Conservation (phyloP, 2,888 invertebrate species). For the Spisula subtruncata region DNA sequence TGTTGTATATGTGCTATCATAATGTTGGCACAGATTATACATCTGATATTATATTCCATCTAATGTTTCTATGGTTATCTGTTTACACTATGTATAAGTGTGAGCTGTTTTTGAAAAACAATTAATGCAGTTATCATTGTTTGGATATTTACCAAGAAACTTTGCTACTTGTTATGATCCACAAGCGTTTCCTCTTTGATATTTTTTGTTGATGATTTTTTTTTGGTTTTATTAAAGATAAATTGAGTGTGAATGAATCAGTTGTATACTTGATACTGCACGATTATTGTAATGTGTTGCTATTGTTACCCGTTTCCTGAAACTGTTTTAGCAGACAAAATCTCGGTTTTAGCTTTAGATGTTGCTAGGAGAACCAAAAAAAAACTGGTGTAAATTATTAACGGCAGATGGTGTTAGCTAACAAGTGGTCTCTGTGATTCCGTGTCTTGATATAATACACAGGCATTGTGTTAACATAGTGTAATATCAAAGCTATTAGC, state of each 20-base stretch:
- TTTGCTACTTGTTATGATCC: background rate
- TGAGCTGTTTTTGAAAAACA: background rate
- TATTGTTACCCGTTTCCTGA: background rate
- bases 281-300: too few species aligned
- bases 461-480: slow-evolving; percentile 11
- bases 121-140: background rate
- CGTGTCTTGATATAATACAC: background rate
- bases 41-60: background rate
- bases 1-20: background rate
- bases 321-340: background rate
- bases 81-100: background rate
- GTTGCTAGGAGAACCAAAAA: background rate
- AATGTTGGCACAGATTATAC: slow-evolving; percentile 10
- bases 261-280: background rate
- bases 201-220: background rate
- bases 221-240: background rate
- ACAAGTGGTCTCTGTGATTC: slow-evolving; percentile 5
- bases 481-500: background rate
- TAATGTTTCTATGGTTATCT: background rate
- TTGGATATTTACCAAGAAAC: background rate
- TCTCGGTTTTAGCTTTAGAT: background rate
- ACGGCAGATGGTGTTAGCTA: background rate
- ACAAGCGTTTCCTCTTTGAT: background rate
- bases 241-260: background rate
- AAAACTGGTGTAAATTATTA: background rate